Evolutionary conservation across 2,797 vertebrate species (phyloP).

Genomic region (Momotus momota): DNA sequence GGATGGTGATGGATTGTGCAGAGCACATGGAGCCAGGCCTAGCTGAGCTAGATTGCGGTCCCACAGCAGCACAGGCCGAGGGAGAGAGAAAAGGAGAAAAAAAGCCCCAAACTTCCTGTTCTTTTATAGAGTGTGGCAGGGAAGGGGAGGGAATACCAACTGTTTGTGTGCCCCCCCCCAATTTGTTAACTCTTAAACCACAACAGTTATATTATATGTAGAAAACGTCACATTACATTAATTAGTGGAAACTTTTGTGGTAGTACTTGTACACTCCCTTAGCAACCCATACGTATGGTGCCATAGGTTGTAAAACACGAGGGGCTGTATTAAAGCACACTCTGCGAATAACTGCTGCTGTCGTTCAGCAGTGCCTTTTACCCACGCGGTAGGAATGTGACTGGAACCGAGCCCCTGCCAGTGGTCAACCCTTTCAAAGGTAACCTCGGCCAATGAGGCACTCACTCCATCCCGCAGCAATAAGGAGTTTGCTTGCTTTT

Average conservation of each 20-base stretch:
- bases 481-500: not conserved
- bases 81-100: no score
- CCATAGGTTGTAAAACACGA: not conserved
- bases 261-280: not conserved
- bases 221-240: not conserved
- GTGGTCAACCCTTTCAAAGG: not conserved
- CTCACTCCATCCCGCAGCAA: rapidly evolving
- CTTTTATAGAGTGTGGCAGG: no score
- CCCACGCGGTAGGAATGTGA: not conserved
- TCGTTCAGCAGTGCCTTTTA: not conserved
- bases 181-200: no score
- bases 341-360: not conserved
- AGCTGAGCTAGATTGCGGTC: no score
- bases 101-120: no score
- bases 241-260: not conserved
- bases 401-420: not conserved
- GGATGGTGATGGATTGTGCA: no score
- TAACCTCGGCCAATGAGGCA: not conserved
- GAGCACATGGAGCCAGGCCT: no score
- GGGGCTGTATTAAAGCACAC: not conserved
- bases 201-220: not conserved
- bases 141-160: no score
- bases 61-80: no score
- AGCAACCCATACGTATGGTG: rapidly evolving
- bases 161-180: no score